These are phyloP conservation scores for Anableps anableps DNA, from an alignment of 2,797 vertebrate species.

Conservation along the genomic window DNA sequence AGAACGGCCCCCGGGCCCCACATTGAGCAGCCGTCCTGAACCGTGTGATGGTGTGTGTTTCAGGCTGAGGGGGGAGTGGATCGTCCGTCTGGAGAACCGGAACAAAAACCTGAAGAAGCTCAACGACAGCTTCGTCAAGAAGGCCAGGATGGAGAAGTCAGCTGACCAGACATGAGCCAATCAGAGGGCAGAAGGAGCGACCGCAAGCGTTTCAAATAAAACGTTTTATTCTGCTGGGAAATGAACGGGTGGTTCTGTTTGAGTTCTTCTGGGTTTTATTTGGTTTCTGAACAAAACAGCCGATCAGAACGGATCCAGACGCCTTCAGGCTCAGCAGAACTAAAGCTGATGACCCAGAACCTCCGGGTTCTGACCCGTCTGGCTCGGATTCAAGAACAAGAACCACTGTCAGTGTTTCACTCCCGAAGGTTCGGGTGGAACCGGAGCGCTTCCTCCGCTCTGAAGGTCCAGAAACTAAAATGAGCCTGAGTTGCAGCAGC, in stretches of 20 bases:
- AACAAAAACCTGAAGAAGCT: slow-evolving; percentile 81
- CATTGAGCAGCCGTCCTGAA: no score
- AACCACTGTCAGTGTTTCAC: not conserved
- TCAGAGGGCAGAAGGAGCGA: not conserved
- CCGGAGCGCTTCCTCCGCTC: no score
- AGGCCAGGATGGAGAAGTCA: slow-evolving; percentile 27
- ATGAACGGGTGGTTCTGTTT: not conserved
- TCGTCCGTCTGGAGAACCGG: slow-evolving; percentile 70
- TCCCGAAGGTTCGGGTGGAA: not conserved
- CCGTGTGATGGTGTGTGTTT: slow-evolving; percentile 20
- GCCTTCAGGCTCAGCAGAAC: not conserved
- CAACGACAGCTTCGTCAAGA: slow-evolving; percentile 49
- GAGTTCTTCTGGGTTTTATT: not conserved
- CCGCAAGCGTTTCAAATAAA: slow-evolving; percentile 11
- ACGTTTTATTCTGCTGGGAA: not conserved
- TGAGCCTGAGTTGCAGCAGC: no score
- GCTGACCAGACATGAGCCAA: slow-evolving; percentile 29
- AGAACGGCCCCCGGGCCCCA: no score
- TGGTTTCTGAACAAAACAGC: not conserved
- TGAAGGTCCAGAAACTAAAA: no score
- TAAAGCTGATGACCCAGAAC: not conserved
- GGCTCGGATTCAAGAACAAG: not conserved
- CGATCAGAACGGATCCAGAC: no score
- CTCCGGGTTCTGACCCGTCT: not conserved
- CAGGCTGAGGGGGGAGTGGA: slow-evolving; percentile 81